Conservation (phyloP, 92 coral and sea anemone species). For the Bergia sp. region DNA sequence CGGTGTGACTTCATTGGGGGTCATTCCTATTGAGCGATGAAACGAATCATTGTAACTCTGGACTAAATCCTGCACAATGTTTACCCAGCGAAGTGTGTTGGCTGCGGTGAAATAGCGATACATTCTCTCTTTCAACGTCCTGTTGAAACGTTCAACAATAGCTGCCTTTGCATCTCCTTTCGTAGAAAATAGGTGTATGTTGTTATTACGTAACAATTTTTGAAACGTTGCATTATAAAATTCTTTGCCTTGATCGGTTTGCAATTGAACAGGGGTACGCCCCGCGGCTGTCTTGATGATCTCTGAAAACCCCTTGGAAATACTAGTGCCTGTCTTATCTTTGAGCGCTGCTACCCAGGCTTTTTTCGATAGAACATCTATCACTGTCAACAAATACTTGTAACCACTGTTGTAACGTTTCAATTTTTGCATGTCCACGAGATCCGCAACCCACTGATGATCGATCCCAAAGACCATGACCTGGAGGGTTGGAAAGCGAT, state of each 20-base stretch:
- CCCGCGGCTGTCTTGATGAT: slow-evolving; percentile 18
- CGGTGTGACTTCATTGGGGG: slow-evolving; percentile 33
- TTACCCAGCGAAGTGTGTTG: slow-evolving; percentile 31
- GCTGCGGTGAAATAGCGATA: too few species aligned
- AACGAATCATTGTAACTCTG: slow-evolving; percentile 26
- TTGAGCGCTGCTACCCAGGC: slow-evolving; percentile 37
- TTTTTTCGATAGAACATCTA: slow-evolving; percentile 27
- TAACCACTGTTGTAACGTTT: slow-evolving; percentile 20
- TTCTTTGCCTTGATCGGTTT: slow-evolving; percentile 38
- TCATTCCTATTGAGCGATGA: slow-evolving; percentile 15
- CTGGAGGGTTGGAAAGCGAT: slow-evolving; percentile 28
- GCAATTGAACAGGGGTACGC: slow-evolving; percentile 30
- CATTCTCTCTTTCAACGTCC: too few species aligned
- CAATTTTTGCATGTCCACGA: slow-evolving; percentile 21
- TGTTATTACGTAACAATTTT: slow-evolving; percentile 5
- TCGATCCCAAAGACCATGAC: slow-evolving; percentile 23
- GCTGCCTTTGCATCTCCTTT: slow-evolving; percentile 31
- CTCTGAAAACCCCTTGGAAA: slow-evolving; percentile 3
- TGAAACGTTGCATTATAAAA: slow-evolving; percentile 29
- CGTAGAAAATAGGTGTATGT: slow-evolving; percentile 31
- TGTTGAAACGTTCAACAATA: slow-evolving; percentile 29
- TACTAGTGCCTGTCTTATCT: slow-evolving; percentile 25
- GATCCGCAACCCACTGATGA: too few species aligned
- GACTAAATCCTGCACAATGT: slow-evolving; percentile 27
- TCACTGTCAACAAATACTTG: slow-evolving; percentile 19